Percentiles rank a stretch among this genome's conserved stretches.
Conservation (phyloP, 2,797 vertebrate species). For the Podargus strigoides region DNA sequence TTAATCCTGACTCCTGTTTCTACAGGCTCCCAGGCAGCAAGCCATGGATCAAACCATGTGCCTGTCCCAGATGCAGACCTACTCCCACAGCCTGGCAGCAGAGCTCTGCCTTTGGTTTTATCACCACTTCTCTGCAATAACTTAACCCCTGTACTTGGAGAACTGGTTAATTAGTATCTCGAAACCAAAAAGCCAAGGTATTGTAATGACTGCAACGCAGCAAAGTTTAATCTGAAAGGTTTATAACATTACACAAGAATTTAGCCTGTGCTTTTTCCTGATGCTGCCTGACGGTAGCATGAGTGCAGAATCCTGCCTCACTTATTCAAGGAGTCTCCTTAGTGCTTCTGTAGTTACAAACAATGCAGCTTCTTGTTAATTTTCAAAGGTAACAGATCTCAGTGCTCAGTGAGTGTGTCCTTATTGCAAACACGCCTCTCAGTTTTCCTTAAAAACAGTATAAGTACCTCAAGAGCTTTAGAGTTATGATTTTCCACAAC, state of each 20-base stretch:
- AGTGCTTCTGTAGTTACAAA: not conserved
- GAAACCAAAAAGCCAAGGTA: not conserved
- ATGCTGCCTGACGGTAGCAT: not conserved
- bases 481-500: not conserved
- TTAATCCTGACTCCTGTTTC: not conserved
- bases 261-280: not conserved
- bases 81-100: not conserved
- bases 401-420: not conserved
- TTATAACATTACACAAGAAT: not conserved
- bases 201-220: not conserved
- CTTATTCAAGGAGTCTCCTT: not conserved
- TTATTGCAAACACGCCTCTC: not conserved
- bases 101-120: not conserved
- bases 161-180: not conserved
- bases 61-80: not conserved
- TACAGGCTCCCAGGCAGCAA: not conserved
- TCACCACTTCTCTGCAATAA: not conserved
- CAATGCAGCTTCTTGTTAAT: not conserved
- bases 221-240: not conserved
- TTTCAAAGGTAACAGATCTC: not conserved
- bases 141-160: not conserved
- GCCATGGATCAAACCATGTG: not conserved
- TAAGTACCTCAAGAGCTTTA: not conserved
- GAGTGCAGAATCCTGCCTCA: not conserved
- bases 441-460: not conserved